A percentile compares a stretch with the other conserved stretches of the same genome.
These are phyloP conservation scores for Progne subis DNA, from an alignment of 2,113 vertebrate species.

Conservation along the genomic window DNA sequence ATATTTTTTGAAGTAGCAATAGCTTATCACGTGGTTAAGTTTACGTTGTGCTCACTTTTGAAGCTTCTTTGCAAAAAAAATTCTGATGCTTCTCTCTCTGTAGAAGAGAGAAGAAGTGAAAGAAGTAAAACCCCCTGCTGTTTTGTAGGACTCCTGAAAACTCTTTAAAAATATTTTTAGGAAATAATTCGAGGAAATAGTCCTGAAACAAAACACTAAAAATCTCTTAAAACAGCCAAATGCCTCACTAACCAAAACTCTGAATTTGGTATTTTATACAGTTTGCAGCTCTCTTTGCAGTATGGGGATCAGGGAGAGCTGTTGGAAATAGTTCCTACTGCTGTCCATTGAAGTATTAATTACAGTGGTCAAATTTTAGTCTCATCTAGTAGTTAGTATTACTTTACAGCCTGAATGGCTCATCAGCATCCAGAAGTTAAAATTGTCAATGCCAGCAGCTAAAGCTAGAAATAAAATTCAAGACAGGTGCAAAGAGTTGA, in stretches of 20 bases:
- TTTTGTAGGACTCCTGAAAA: not conserved
- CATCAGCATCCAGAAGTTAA: not conserved
- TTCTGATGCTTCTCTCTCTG: not conserved
- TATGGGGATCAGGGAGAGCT: accelerated
- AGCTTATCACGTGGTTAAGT: not conserved
- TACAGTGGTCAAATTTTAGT: not conserved
- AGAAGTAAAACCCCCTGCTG: not conserved
- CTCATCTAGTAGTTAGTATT: not conserved
- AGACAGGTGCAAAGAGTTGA: not conserved
- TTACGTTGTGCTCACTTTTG: not conserved
- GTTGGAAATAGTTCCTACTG: not conserved
- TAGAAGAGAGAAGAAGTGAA: not conserved
- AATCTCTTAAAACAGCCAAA: not conserved
- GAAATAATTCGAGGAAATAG: not conserved
- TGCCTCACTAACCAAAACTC: not conserved
- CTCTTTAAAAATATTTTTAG: not conserved
- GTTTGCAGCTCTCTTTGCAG: not conserved
- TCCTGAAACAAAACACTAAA: not conserved
- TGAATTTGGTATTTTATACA: not conserved
- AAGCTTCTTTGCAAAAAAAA: not conserved
- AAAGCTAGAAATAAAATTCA: not conserved
- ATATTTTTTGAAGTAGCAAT: not conserved
- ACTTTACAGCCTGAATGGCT: not conserved
- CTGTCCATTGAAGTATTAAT: not conserved
- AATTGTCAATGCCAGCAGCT: not conserved